phyloP scores from a whole-genome alignment of 2,888 invertebrate species.

The Timema cristinae region DNA sequence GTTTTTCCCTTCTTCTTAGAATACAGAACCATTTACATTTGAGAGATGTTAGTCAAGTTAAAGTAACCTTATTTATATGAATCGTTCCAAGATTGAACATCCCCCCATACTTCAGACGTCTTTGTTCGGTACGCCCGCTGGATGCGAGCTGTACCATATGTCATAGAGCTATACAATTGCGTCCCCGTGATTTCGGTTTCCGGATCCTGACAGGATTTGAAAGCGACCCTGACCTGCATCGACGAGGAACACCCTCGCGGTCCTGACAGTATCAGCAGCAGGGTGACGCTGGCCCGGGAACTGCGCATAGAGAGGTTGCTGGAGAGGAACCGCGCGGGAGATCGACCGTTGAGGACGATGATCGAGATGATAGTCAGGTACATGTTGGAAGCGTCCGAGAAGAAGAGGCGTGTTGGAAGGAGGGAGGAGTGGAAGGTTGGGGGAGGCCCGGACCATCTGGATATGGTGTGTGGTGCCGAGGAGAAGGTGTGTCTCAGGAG shows the following conservation, averaged over 20 bases:
- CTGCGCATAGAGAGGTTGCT: constrained; percentile 23
- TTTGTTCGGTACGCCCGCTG: no score
- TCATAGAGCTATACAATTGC: no score
- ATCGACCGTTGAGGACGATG: constrained; percentile 39
- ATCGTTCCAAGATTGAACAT: no score
- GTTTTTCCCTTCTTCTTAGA: no score
- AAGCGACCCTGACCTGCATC: constrained; percentile 22
- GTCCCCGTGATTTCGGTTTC: background rate
- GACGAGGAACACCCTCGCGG: constrained; percentile 20
- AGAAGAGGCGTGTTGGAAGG: no score
- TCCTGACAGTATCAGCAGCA: constrained; percentile 21
- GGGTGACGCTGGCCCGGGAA: constrained; percentile 21
- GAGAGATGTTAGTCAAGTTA: no score
- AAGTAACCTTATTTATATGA: no score
- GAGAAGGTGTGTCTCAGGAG: background rate
- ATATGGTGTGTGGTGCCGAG: background rate
- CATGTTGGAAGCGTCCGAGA: constrained; percentile 30
- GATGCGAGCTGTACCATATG: no score
- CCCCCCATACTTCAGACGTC: no score
- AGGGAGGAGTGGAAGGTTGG: no score
- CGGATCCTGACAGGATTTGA: constrained; percentile 9
- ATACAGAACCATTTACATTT: no score
- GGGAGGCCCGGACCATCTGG: no score
- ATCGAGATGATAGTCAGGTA: constrained; percentile 40
- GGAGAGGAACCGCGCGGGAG: constrained; percentile 35